These are phyloP conservation scores for Merodon equestris DNA, from an alignment of 2,888 invertebrate genomes.

Conservation along the genomic window DNA sequence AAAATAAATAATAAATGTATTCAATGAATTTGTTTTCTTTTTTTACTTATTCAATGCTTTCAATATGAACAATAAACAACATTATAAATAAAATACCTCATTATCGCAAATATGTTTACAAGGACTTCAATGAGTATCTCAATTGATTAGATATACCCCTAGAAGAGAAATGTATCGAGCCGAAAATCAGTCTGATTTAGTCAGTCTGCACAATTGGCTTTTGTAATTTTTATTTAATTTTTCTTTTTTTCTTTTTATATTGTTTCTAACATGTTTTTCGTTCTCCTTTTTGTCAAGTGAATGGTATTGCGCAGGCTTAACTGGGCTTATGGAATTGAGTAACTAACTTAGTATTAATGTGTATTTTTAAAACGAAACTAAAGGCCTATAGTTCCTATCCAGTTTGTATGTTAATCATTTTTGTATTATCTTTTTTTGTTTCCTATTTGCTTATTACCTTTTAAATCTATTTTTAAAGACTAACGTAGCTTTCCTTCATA, in stretches of 20 bases:
- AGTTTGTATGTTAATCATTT: too few species aligned
- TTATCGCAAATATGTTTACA: constrained; percentile 71
- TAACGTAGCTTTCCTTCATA: too few species aligned
- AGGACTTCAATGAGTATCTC: constrained; percentile 80
- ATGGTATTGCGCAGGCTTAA: too few species aligned
- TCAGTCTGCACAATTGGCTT: constrained; percentile 56
- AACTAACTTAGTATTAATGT: too few species aligned
- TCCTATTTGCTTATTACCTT: too few species aligned
- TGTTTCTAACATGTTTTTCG: constrained; percentile 10
- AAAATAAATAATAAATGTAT: constrained; percentile 20
- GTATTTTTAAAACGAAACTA: too few species aligned
- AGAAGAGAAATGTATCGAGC: constrained; percentile 56
- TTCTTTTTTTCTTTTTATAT: neutral
- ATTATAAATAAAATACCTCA: constrained; percentile 37
- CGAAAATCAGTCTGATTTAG: constrained; percentile 45
- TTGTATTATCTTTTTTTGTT: too few species aligned
- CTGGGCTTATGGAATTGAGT: too few species aligned
- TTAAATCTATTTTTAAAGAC: too few species aligned
- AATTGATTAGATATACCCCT: constrained; percentile 73
- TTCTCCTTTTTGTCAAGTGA: too few species aligned
- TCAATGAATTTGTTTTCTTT: constrained; percentile 45
- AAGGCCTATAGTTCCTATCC: too few species aligned
- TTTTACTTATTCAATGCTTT: constrained; percentile 57
- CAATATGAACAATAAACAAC: constrained; percentile 47
- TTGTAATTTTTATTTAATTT: constrained; percentile 30